Evolutionary conservation across 2,888 invertebrate genomes (phyloP), one percentile per base, ranked within the genome.

Genomic region (Troides helena): DNA sequence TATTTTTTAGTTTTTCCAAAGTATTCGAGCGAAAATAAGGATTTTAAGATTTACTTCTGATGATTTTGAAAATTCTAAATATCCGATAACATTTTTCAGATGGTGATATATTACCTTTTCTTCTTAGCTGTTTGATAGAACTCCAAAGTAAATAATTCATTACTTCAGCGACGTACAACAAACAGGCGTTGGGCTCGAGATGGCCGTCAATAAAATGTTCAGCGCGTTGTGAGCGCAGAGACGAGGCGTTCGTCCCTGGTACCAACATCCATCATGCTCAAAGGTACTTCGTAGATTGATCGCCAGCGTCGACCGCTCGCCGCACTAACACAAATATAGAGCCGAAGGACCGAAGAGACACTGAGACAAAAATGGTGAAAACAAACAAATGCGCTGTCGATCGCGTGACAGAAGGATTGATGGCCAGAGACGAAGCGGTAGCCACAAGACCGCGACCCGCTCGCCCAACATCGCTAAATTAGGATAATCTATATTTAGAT

Each of bases 321-420:
- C 81, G 71, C 73, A 71, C 74, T 69, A 71, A 69, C 74, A 74
- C 80, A 85, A 83, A 86, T 83, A 85, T 81, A 84, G 80, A 80
- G 74, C 72, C 72, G 67, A 74, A 76, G 75, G 72, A 78, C 76
- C 78, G 81, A 78, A 81, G 82, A 82, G 85, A 85, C 81, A 80
- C 83, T 82, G 84, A 88, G 90, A 90, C 91, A 90, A 89, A 89
- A 90, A 89, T 90, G 86, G 89, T 83, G 88, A 82, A 83, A 89
- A 81, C 88, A 91, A 91, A 92, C 90, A 91, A 92, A 91, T 92
- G 90, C 79, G 85, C 87, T 88, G 90, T 90, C 90, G 88, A 89
- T 90, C 82, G 80, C 79, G 80, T 87, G 90, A 89, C 91, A 89
- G 85, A 85, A 89, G 88, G 91, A 92, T 91, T 89, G 90, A 91